Evolutionary conservation across 2,888 invertebrate genomes (phyloP), one percentile per base, ranked within the genome.

Genomic region (Ethmia dodecea): DNA sequence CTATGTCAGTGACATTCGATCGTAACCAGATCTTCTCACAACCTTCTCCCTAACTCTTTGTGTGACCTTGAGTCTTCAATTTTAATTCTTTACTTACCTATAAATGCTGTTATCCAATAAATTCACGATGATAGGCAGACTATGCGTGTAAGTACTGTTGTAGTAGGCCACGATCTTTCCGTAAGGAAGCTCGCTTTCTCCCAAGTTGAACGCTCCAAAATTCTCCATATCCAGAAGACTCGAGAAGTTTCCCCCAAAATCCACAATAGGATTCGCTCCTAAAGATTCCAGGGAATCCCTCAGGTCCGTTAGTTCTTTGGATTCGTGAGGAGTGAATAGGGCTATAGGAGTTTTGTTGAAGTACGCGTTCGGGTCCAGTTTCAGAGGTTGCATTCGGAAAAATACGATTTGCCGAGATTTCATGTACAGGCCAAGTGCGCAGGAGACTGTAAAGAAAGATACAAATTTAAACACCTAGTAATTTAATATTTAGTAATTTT

Each of bases 81-180:
- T n/a, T n/a, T n/a, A n/a, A n/a, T n/a, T n/a, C n/a, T n/a, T n/a
- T 22, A 63, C 75, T 80, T 64, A 92, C 93, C 89, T 90, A 62
- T 91, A 90, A 48, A 92, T 81, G 32, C 90, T 89, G 64, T 94
- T 93, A 50, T 90, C 91, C 49, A 94, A 76, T 35, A 92, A 74
- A 70, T 93, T 94, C 29, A 93, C 72, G 25, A 93, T 80, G 40
- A 94, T 90, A 2, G 95, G 94, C 51, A 95, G 76, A 42, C 93
- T 91, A 65, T 95, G 95, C 31, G 93, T 89, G 55, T 90, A 91
- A 0, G 94, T 93, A 59, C 93, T 93, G 62, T 95, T 95, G 71
- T 93, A 93, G 43, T 91, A 88, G 24, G 91, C 83, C 48, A 90
- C 89, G 12, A 92, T 75, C 42, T 88, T 88, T 34, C 89, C 87